Evolutionary conservation across 2,113 vertebrate genomes (phyloP).

Genomic region (Vulpes lagopus): DNA sequence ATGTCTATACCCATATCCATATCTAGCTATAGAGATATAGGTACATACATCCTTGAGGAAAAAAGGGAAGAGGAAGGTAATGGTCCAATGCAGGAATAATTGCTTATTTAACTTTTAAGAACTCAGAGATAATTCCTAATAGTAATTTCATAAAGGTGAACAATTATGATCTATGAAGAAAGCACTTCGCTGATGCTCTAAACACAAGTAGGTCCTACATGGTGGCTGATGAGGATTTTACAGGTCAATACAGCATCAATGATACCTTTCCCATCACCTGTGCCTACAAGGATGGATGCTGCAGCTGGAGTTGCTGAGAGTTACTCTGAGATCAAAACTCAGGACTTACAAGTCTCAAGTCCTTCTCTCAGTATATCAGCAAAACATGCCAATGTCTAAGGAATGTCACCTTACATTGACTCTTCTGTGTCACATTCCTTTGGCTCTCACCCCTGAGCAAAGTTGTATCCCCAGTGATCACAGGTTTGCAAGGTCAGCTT

Average conservation of each 20-base stretch:
- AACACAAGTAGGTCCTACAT: not conserved
- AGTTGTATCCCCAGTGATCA: not conserved
- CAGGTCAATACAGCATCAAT: not conserved
- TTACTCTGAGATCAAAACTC: not conserved
- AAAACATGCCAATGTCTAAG: not conserved
- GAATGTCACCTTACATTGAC: not conserved
- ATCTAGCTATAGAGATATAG: not conserved
- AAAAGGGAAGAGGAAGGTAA: not conserved
- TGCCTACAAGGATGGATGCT: not conserved
- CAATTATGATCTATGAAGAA: not conserved
- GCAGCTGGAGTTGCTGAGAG: not conserved
- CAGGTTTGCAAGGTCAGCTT: not conserved
- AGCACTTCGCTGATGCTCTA: not conserved
- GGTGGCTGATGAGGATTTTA: not conserved
- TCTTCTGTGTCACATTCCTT: not conserved
- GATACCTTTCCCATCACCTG: not conserved
- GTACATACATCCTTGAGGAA: not conserved
- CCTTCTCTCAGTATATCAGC: not conserved
- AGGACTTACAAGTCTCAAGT: not conserved
- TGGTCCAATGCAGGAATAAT: not conserved
- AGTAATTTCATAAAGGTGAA: not conserved
- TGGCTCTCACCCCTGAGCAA: not conserved
- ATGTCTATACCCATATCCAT: not conserved
- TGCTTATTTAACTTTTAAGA: not conserved
- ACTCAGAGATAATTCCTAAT: not conserved